These are phyloP conservation scores for Eubasilissa regina DNA, from an alignment of 1,140 invertebrate species.

Conservation along the genomic window DNA sequence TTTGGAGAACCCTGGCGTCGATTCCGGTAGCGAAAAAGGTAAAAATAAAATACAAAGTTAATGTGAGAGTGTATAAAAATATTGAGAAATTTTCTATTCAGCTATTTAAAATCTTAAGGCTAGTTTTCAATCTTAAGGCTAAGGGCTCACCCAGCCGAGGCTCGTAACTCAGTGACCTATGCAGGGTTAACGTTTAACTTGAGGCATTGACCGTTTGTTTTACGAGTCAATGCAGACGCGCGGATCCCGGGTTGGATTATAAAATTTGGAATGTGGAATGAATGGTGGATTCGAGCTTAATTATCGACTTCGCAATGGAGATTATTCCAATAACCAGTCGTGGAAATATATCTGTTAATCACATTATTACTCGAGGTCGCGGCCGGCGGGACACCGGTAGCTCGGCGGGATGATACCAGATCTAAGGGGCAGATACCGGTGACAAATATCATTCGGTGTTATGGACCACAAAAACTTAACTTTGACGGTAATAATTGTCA, in stretches of 20 bases:
- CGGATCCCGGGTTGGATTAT: constrained; percentile 24
- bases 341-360: constrained; percentile 34
- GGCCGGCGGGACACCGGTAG: constrained; percentile 1
- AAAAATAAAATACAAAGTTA: too few species aligned
- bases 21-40: too few species aligned
- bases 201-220: constrained; percentile 30
- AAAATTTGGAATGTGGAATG: constrained; percentile 39
- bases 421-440: neutral
- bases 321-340: constrained; percentile 42
- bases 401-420: neutral
- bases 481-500: too few species aligned
- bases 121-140: too few species aligned
- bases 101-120: too few species aligned
- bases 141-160: too few species aligned
- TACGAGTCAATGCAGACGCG: neutral
- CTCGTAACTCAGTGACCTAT: neutral
- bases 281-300: constrained; percentile 33
- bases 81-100: too few species aligned
- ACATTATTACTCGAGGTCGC: constrained; percentile 13
- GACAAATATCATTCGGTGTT: too few species aligned
- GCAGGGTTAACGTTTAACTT: neutral
- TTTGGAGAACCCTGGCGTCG: too few species aligned
- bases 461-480: too few species aligned
- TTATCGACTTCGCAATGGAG: constrained; percentile 23
- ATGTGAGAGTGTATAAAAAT: too few species aligned